phyloP scores from a whole-genome alignment of 2,797 vertebrate species.

The Graptemys geographica region DNA sequence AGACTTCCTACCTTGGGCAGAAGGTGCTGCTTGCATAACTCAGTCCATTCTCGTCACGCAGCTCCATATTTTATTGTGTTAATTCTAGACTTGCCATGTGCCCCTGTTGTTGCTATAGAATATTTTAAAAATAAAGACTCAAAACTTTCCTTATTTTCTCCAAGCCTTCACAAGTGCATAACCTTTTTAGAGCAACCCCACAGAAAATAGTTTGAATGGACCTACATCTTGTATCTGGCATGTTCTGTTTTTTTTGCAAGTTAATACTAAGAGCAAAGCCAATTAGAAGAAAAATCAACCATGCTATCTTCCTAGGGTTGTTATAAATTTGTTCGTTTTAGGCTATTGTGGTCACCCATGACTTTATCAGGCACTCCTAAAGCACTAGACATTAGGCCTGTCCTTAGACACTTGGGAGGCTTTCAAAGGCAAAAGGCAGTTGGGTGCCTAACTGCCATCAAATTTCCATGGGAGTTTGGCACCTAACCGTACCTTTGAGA shows the following conservation, averaged over 20 bases:
- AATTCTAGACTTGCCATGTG: constrained; percentile 68
- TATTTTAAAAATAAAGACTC: constrained; percentile 68
- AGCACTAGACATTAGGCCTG: not conserved
- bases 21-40: constrained; percentile 74
- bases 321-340: not conserved
- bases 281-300: not conserved
- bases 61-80: constrained; percentile 68
- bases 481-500: not conserved
- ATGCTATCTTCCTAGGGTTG: not conserved
- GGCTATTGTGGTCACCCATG: accelerated
- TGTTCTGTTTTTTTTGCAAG: not conserved
- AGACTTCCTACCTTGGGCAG: constrained; percentile 26
- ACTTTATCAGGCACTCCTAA: accelerated
- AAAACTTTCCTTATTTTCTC: not conserved
- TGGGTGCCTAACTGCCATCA: not conserved
- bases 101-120: constrained; percentile 58
- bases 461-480: not conserved
- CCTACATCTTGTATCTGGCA: not conserved
- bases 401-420: not conserved
- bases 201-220: not conserved
- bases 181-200: not conserved
- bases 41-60: constrained; percentile 60
- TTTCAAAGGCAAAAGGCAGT: not conserved
- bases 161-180: not conserved
- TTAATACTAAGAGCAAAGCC: not conserved